phyloP scores from a whole-genome alignment of 2,888 invertebrate species.

The Alsophila aescularia region DNA sequence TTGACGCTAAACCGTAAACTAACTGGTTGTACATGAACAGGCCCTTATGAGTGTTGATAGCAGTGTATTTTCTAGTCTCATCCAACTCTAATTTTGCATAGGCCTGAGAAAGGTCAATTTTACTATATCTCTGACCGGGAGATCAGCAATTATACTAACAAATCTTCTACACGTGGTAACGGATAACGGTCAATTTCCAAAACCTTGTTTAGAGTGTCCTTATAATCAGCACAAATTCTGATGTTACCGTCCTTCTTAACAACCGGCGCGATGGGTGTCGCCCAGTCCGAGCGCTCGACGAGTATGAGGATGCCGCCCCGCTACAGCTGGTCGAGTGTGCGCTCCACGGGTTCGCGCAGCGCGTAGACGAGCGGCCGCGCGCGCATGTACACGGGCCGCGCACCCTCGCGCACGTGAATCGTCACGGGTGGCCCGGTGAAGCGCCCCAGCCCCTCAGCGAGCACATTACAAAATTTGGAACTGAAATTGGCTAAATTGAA shows the following conservation, averaged over 20 bases:
- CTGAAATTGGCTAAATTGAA: too few relatives aligned
- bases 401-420: too few relatives aligned
- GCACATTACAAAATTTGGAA: too few relatives aligned
- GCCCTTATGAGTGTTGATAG: conserved; percentile 36
- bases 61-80: conserved; percentile 33
- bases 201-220: conserved; percentile 40
- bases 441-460: too few relatives aligned
- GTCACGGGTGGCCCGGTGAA: too few relatives aligned
- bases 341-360: conserved; percentile 37
- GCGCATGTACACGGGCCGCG: too few relatives aligned
- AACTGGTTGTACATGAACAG: conserved; percentile 31
- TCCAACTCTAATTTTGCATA: conserved; percentile 15
- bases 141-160: conserved; percentile 29
- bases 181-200: conserved; percentile 43
- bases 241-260: conserved; percentile 41
- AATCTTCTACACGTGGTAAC: conserved; percentile 36
- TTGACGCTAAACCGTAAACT: too few relatives aligned
- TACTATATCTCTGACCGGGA: conserved; percentile 22
- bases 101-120: conserved; percentile 19
- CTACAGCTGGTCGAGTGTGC: too few relatives aligned
- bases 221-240: conserved; percentile 42
- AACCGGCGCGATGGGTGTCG: conserved; percentile 11
- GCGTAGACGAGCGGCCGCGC: too few relatives aligned
- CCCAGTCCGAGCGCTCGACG: not conserved
- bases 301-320: too few relatives aligned